Evolutionary conservation across 2,797 vertebrate genomes (phyloP), one percentile per base, ranked within the genome.

Genomic region (Phoeniculus purpureus): DNA sequence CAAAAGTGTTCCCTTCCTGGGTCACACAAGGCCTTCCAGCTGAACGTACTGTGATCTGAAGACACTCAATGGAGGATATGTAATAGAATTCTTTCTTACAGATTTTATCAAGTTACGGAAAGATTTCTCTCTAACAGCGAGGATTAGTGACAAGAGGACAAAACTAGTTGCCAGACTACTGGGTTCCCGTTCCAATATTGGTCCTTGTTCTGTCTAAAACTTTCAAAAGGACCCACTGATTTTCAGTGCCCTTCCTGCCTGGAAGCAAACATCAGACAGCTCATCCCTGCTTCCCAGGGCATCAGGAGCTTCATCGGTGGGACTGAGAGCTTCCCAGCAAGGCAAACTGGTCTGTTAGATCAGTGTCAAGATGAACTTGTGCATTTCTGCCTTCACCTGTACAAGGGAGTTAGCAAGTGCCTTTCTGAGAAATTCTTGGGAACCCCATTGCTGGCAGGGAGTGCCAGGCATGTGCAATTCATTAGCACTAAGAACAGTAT

Each of bases 401-500:
- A 20, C 55, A 18, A 43, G 22, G 37, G 10, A 56, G n/a, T 25
- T 10, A 73, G 7, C 19, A 48, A 85, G 15, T 6, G 15, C 15
- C 29, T 51, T 37, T 37, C 66, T 50, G 37, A n/a, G 60, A 59
- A 54, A 31, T 3, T 56, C 27, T 45, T 56, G 85, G 76, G 40
- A 78, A n/a, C 29, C 21, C 62, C 0, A 0, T 55, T 32, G 48
- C 3, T 56, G 65, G 31, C 1, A 3, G 37, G 32, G 43, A 61
- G 27, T 71, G 76, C 43, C 73, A 68, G 76, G 55, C 91, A 92
- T 65, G 70, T 94, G 89, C 61, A 85, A 31, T 78, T 75, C 70
- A 81, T 92, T 90, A 61, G 43, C 45, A 59, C 56, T 23, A 62
- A 75, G 73, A 89, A 77, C 81, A 85, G 81, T 56, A 90, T 91